A percentile compares a stretch with the other conserved stretches of the same genome.
These are phyloP conservation scores for Oscheius sp. DNA, from an alignment of 2,888 invertebrate genomes.

Conservation along the genomic window DNA sequence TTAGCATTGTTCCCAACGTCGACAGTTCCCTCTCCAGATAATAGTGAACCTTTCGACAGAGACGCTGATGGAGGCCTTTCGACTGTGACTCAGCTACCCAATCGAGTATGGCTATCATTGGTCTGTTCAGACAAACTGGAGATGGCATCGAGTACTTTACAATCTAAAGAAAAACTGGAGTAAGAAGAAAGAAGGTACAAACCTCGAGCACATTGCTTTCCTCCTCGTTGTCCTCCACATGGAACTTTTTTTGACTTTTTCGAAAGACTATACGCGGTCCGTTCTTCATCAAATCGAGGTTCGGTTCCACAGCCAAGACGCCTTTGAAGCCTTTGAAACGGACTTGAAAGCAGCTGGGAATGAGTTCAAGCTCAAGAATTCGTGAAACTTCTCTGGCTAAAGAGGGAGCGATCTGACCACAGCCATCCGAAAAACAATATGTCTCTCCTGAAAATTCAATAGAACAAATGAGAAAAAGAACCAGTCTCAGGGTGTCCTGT, in stretches of 20 bases:
- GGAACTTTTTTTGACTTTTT: conserved; percentile 64
- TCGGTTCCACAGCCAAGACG: conserved; percentile 63
- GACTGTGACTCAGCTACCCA: conserved; percentile 56
- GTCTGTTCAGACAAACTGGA: conserved; percentile 69
- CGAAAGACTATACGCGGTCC: conserved; percentile 32
- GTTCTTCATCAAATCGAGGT: conserved; percentile 35
- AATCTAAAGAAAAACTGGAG: conserved; percentile 47
- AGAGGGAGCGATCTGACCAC: conserved; percentile 36
- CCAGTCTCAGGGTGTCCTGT: conserved; percentile 30
- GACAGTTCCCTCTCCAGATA: conserved; percentile 52
- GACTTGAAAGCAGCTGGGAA: conserved; percentile 62
- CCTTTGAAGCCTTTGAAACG: conserved; percentile 69
- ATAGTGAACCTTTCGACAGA: conserved; percentile 45
- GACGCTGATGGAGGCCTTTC: conserved; percentile 33
- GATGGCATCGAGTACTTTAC: conserved; percentile 65
- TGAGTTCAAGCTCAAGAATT: conserved; percentile 38
- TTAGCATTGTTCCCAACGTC: conserved; percentile 48
- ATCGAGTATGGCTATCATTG: conserved; percentile 69
- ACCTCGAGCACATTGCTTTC: not conserved
- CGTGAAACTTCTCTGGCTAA: conserved; percentile 36
- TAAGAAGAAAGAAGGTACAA: too few species aligned
- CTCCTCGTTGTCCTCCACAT: conserved; percentile 41
- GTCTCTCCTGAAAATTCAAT: conserved; percentile 18
- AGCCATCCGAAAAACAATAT: conserved; percentile 67
- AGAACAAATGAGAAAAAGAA: too few species aligned